phyloP scores from a whole-genome alignment of 2,888 invertebrate genomes.

The Ptychoptera albimana region DNA sequence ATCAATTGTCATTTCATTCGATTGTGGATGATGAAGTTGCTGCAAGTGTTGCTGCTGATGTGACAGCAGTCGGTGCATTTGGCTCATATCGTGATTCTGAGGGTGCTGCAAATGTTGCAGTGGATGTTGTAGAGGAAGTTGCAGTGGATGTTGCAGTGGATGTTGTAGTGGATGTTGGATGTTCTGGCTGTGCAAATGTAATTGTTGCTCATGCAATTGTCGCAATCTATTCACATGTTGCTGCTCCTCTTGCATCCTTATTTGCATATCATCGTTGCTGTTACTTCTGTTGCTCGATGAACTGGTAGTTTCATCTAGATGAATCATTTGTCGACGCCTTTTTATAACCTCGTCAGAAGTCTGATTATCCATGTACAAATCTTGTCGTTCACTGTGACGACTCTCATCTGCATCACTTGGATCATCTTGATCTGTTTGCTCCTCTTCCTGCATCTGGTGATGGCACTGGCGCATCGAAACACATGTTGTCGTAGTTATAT shows the following conservation, averaged over 20 bases:
- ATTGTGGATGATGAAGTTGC: conserved; percentile 11
- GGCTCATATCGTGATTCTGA: conserved; percentile 15
- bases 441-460: background rate
- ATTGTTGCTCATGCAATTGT: conserved; percentile 1
- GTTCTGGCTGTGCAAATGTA: background rate
- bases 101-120: conserved; percentile 17
- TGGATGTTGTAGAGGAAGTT: conserved; percentile 14
- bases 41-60: conserved; percentile 7
- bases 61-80: too few species aligned
- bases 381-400: too few species aligned
- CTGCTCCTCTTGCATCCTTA: conserved; percentile 12
- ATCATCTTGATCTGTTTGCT: background rate
- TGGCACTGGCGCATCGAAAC: too few species aligned
- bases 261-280: background rate
- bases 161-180: conserved; percentile 2
- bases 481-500: background rate
- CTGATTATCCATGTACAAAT: too few species aligned
- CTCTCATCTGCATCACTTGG: background rate
- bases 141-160: conserved; percentile 12
- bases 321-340: too few species aligned
- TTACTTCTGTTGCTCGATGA: too few species aligned
- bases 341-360: too few species aligned
- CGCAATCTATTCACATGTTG: conserved; percentile 5
- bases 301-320: too few species aligned
- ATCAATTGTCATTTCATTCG: conserved; percentile 13